phyloP scores from a whole-genome alignment of 1,140 invertebrate species.

The Antheraea pernyi region DNA sequence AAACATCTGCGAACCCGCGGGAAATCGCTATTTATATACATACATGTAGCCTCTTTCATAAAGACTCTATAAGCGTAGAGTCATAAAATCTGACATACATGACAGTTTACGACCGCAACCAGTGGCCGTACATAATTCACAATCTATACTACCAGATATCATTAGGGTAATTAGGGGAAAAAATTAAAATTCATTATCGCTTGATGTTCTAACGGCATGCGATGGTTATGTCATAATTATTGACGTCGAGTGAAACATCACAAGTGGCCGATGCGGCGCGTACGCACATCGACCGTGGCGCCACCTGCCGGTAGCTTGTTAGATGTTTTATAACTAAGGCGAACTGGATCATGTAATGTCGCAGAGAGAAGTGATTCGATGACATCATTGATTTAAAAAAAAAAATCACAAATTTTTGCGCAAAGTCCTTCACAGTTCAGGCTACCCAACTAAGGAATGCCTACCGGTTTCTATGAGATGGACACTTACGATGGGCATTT shows the following conservation, averaged over 20 bases:
- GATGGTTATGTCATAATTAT: constrained; percentile 17
- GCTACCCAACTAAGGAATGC: too few relatives aligned
- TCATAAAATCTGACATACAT: background rate
- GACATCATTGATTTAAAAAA: too few relatives aligned
- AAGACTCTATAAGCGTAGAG: background rate
- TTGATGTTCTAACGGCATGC: constrained; percentile 8
- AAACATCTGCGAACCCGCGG: too few relatives aligned
- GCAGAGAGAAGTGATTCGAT: too few relatives aligned
- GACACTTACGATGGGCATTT: too few relatives aligned
- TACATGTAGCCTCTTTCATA: too few relatives aligned
- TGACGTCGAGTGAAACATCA: constrained; percentile 10
- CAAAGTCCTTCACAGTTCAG: too few relatives aligned
- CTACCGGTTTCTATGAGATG: too few relatives aligned
- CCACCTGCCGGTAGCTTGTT: constrained; percentile 27
- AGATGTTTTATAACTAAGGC: constrained; percentile 1
- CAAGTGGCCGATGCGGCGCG: background rate
- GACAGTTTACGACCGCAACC: background rate
- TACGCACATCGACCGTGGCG: constrained; percentile 4
- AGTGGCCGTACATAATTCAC: background rate
- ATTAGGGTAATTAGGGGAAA: background rate
- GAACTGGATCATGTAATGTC: too few relatives aligned
- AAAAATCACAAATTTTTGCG: too few relatives aligned
- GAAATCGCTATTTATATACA: too few relatives aligned
- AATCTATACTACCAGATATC: background rate
- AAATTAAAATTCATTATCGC: constrained; percentile 16